Evolutionary conservation across 2,797 vertebrate species (phyloP).

Genomic region (Crenichthys baileyi): DNA sequence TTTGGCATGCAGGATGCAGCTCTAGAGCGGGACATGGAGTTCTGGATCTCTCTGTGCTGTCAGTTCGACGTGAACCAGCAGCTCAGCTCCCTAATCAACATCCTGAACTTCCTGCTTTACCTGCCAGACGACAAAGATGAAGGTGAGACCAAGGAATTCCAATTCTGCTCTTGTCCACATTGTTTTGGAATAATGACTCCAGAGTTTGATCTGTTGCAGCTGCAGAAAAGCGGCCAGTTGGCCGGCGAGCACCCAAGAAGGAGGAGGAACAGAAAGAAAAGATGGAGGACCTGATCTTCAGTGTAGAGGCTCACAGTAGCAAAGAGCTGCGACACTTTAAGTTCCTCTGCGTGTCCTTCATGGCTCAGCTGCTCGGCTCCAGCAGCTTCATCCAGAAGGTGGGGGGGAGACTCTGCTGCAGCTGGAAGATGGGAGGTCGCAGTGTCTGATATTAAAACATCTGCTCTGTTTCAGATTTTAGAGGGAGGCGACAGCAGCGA

Average conservation of each 20-base stretch:
- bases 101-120: slow-evolving; percentile 87
- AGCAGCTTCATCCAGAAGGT: slow-evolving; percentile 90
- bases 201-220: background rate
- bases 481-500: slow-evolving; percentile 73
- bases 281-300: slow-evolving; percentile 84
- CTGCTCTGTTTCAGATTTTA: slow-evolving; percentile 77
- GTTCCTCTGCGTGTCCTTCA: slow-evolving; percentile 91
- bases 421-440: background rate
- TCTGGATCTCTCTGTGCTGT: slow-evolving; percentile 91
- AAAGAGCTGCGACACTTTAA: slow-evolving; percentile 95
- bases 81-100: slow-evolving; percentile 83
- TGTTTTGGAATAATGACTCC: background rate
- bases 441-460: background rate
- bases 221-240: slow-evolving; percentile 53
- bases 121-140: slow-evolving; percentile 90
- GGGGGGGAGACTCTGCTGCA: background rate
- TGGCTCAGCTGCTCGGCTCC: slow-evolving; percentile 89
- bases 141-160: slow-evolving; percentile 69
- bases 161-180: background rate
- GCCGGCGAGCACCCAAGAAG: slow-evolving; percentile 46
- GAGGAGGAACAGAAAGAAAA: slow-evolving; percentile 74
- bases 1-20: slow-evolving; percentile 79
- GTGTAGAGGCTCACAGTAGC: slow-evolving; percentile 84
- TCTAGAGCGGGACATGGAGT: slow-evolving; percentile 88
- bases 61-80: slow-evolving; percentile 86